These are phyloP conservation scores for Choristoneura fumiferana DNA, from an alignment of 1,140 invertebrate genomes.

Conservation along the genomic window DNA sequence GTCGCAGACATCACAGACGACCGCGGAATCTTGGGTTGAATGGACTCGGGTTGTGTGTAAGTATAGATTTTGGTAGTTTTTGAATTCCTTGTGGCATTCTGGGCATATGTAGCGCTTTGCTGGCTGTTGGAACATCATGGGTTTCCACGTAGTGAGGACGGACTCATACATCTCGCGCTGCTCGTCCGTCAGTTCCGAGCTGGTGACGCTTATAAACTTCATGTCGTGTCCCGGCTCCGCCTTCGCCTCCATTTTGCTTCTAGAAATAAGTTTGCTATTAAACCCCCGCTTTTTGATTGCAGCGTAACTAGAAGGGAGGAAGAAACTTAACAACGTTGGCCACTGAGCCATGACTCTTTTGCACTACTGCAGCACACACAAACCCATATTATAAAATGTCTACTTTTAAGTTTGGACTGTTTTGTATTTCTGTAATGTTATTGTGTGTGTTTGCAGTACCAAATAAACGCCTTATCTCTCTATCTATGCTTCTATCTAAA, in stretches of 20 bases:
- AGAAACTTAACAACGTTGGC: too few relatives aligned
- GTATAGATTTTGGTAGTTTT: constrained; percentile 70
- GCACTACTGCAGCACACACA: too few relatives aligned
- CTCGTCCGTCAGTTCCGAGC: constrained; percentile 51
- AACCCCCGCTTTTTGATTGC: not conserved
- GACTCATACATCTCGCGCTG: constrained; percentile 69
- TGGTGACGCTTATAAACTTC: constrained; percentile 62
- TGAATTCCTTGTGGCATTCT: constrained; percentile 67
- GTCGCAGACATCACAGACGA: constrained; percentile 62
- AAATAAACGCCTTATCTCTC: too few relatives aligned
- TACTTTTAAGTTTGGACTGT: too few relatives aligned
- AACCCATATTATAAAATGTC: too few relatives aligned
- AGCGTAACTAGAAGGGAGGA: too few relatives aligned
- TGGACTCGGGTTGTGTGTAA: constrained; percentile 65
- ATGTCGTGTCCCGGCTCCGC: constrained; percentile 26
- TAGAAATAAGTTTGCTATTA: constrained; percentile 9
- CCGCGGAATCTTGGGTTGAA: constrained; percentile 59
- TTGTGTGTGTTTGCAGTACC: too few relatives aligned
- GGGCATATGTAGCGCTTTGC: constrained; percentile 62
- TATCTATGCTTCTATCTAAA: too few relatives aligned
- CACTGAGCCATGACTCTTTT: too few relatives aligned
- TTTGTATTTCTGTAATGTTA: too few relatives aligned
- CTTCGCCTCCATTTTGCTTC: constrained; percentile 8
- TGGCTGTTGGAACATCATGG: constrained; percentile 55
- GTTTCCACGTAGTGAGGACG: constrained; percentile 65